Evolutionary conservation across 53 echinoderm and acorn worm genomes (phyloP), one percentile per base, ranked within the genome.

Genomic region (Henricia sp.): DNA sequence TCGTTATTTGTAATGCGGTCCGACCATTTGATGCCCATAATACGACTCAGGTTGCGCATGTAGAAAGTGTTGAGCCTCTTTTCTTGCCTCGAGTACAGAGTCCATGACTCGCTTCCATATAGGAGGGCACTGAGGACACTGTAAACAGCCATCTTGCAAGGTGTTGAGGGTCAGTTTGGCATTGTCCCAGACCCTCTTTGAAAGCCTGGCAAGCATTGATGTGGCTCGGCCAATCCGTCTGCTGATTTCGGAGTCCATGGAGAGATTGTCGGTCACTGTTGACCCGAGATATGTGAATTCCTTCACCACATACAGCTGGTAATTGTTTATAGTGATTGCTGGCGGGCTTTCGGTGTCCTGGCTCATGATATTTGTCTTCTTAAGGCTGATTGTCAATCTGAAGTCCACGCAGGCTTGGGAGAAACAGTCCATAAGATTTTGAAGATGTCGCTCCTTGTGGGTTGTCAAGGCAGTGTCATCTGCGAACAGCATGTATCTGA

Each of bases 131-230:
- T n/a, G n/a, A n/a, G n/a, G n/a, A n/a, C n/a, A n/a, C n/a, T n/a
- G n/a, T n/a, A n/a, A n/a, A n/a, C n/a, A n/a, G n/a, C n/a, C n/a
- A n/a, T n/a, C n/a, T n/a, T n/a, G n/a, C n/a, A n/a, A n/a, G n/a
- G n/a, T n/a, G n/a, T n/a, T n/a, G n/a, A n/a, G n/a, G n/a, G 70
- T 38, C 14, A 69, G 70, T 11, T 14, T 24, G 6, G 35, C 24
- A 42, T 69, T 69, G 11, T 69, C 70, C 70, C 38, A 69, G 19
- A 38, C 40, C 25, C 41, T 37, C 40, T 69, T 37, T 37, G 4
- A 16, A 39, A 69, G 70, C 19, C 26, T 69, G 6, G 70, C 70
- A 37, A 69, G 35, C 26, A 69, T 38, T 26, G 38, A 37, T 10
- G 30, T 67, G 8, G 29, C 67, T 27, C 33, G 26, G 14, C 25